Percentiles rank a stretch among this genome's conserved stretches.
phyloP scores from a whole-genome alignment of 92 coral and sea anemone species.

The Umimayanthus chanpuru region DNA sequence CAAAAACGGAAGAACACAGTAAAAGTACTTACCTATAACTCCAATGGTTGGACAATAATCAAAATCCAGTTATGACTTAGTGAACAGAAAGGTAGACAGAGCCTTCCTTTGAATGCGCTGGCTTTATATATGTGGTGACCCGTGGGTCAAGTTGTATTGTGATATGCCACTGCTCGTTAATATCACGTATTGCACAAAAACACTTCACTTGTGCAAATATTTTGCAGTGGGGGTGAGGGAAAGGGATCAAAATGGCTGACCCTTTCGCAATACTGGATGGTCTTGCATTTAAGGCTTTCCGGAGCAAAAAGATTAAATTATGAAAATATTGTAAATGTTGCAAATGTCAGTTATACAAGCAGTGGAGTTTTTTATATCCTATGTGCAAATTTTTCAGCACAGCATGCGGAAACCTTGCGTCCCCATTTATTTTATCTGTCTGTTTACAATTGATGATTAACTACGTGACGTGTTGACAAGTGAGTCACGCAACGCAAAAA shows the following conservation, averaged over 20 bases:
- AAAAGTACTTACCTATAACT: neutral
- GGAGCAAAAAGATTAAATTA: neutral
- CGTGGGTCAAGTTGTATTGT: conserved; percentile 1
- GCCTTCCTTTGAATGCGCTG: neutral
- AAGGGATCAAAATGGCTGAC: no score
- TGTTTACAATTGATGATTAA: neutral
- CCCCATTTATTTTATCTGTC: neutral
- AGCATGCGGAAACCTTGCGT: neutral
- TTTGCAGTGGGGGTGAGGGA: neutral
- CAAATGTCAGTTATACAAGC: no score
- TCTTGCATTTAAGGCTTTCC: neutral
- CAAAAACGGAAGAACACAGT: neutral
- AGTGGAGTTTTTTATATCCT: no score
- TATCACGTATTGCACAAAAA: neutral
- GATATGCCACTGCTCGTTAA: no score
- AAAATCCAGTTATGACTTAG: neutral
- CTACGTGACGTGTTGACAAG: neutral
- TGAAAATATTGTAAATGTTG: no score
- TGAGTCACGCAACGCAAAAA: neutral
- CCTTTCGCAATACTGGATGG: neutral
- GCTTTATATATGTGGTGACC: conserved; percentile 3
- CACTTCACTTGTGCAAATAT: neutral
- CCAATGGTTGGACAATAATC: neutral
- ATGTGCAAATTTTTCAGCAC: neutral
- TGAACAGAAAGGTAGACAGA: neutral